Conservation (phyloP, 1,140 invertebrate genomes). For the Pseudobourletiella spinata region DNA sequence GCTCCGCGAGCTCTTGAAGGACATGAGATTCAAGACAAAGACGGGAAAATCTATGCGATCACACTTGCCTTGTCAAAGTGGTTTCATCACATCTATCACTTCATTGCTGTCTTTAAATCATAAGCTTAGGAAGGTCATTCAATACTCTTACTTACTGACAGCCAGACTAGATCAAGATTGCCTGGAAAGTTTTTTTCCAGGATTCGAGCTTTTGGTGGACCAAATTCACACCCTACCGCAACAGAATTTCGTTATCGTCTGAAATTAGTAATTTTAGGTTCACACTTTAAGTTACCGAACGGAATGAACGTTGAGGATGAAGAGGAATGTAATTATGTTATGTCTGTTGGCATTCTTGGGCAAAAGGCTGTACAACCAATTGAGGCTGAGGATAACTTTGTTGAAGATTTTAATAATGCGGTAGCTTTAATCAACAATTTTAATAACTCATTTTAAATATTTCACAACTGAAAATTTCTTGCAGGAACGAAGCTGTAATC, state of each 20-base stretch:
- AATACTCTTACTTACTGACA: slow-evolving; percentile 33
- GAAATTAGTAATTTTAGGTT: slow-evolving; percentile 35
- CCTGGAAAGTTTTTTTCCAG: slow-evolving; percentile 39
- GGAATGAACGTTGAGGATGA: background rate
- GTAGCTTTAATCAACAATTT: too few species aligned
- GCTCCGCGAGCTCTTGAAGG: background rate
- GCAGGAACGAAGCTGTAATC: too few species aligned
- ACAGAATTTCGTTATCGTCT: slow-evolving; percentile 36
- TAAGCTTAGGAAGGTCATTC: slow-evolving; percentile 15
- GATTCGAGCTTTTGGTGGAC: slow-evolving; percentile 36
- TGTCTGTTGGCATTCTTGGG: too few species aligned
- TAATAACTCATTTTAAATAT: too few species aligned
- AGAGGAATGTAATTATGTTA: too few species aligned
- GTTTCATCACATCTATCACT: slow-evolving; percentile 13
- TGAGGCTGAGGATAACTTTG: too few species aligned
- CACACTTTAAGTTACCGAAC: background rate
- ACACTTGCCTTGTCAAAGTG: slow-evolving; percentile 26
- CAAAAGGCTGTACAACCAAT: too few species aligned
- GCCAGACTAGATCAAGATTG: slow-evolving; percentile 37
- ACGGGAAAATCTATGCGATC: background rate
- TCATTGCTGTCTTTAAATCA: slow-evolving; percentile 13
- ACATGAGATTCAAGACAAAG: background rate
- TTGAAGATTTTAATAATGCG: too few species aligned
- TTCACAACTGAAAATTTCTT: too few species aligned
- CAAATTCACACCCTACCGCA: slow-evolving; percentile 33